Percentiles rank a stretch among this genome's conserved stretches.
phyloP scores from a whole-genome alignment of 2,797 vertebrate species.

The Acrossocheilus fasciatus region DNA sequence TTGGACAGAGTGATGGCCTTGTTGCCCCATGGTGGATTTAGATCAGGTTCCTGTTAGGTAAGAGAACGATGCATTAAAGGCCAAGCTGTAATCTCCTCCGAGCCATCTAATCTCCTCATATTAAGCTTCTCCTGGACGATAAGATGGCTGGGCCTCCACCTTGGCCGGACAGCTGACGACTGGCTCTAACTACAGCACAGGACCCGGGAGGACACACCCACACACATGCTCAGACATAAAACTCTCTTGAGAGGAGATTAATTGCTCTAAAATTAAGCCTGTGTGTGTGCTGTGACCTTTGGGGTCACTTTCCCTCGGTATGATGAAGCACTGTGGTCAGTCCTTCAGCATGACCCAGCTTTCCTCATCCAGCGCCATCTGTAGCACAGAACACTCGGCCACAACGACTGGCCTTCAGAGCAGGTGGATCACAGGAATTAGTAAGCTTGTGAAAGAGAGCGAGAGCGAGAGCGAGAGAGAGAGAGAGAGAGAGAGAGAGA shows the following conservation, averaged over 20 bases:
- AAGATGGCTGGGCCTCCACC: constrained; percentile 52
- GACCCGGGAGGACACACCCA: constrained; percentile 47
- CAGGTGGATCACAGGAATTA: constrained; percentile 66
- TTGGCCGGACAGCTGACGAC: constrained; percentile 53
- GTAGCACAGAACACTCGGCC: constrained; percentile 43
- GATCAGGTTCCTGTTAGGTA: constrained; percentile 75
- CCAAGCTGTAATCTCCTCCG: constrained; percentile 77
- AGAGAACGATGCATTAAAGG: constrained; percentile 66
- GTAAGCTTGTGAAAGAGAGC: constrained; percentile 3
- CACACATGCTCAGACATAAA: constrained; percentile 52
- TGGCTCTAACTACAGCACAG: constrained; percentile 46
- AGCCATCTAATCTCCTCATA: constrained; percentile 81
- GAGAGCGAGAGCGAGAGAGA: constrained; percentile 12
- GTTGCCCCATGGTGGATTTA: constrained; percentile 42
- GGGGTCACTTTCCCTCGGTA: constrained; percentile 71
- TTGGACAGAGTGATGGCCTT: constrained; percentile 53
- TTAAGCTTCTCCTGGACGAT: constrained; percentile 66
- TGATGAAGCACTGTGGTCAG: constrained; percentile 63
- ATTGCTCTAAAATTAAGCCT: constrained; percentile 81
- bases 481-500: constrained; percentile 1
- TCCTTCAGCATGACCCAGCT: constrained; percentile 57
- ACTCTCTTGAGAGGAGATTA: constrained; percentile 74
- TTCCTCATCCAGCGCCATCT: constrained; percentile 54
- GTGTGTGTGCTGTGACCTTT: constrained; percentile 73
- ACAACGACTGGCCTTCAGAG: constrained; percentile 61